phyloP scores from a whole-genome alignment of 2,888 invertebrate species.

The Alloscopus bannaensis region DNA sequence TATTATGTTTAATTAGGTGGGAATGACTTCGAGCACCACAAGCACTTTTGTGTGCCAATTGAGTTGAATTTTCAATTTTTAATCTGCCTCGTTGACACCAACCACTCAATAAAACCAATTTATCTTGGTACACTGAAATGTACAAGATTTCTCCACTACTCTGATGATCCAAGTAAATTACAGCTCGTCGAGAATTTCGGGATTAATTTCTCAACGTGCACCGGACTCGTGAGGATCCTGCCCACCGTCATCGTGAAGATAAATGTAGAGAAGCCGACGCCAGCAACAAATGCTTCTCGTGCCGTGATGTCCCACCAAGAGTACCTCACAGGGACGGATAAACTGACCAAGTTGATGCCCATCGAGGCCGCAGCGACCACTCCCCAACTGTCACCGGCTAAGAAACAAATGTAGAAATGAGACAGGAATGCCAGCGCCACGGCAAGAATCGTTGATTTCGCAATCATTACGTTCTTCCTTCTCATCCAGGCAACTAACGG shows the following conservation, averaged over 20 bases:
- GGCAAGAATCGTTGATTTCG: conserved; percentile 52
- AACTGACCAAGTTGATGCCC: conserved; percentile 56
- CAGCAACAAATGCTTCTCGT: conserved; percentile 55
- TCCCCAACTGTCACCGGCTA: conserved; percentile 62
- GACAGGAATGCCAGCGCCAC: conserved; percentile 55
- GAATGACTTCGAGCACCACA: too few relatives aligned
- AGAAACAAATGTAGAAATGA: conserved; percentile 60
- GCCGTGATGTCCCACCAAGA: conserved; percentile 54
- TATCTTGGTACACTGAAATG: neutral
- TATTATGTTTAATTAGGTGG: too few relatives aligned
- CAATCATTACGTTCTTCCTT: conserved; percentile 55
- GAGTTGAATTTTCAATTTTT: too few relatives aligned
- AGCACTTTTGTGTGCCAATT: too few relatives aligned
- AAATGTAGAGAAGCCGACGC: conserved; percentile 52
- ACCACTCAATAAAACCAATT: neutral
- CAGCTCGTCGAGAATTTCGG: conserved; percentile 1
- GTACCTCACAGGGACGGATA: conserved; percentile 50
- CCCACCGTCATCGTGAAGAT: conserved; percentile 55
- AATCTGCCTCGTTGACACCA: too few relatives aligned
- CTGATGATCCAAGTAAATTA: neutral
- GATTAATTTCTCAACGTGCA: conserved; percentile 7
- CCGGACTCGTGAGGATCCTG: conserved; percentile 23
- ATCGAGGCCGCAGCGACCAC: conserved; percentile 58
- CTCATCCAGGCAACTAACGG: conserved; percentile 57
- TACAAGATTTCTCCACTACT: too few relatives aligned